phyloP scores from a whole-genome alignment of 2,797 vertebrate genomes.

The Columba guinea region DNA sequence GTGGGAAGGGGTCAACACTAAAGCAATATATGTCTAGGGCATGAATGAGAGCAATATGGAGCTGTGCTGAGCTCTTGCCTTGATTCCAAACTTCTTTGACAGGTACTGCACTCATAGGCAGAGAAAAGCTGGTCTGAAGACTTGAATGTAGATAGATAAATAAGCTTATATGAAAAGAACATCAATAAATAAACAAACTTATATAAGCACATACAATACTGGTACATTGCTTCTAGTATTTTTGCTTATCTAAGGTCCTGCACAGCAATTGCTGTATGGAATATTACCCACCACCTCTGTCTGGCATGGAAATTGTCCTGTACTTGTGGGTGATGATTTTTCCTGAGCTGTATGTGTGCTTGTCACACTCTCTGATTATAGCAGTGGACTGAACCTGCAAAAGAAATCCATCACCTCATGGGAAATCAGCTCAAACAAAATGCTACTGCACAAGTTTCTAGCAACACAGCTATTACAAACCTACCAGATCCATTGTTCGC shows the following conservation, averaged over 20 bases:
- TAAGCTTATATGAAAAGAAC: not conserved
- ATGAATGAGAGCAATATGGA: not conserved
- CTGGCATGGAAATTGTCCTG: not conserved
- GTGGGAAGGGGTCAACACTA: not conserved
- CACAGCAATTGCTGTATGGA: not conserved
- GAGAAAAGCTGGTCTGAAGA: not conserved
- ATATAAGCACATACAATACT: not conserved
- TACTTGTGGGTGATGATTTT: not conserved
- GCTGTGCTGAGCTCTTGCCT: accelerated
- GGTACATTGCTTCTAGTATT: not conserved
- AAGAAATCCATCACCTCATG: not conserved
- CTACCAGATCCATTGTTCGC: not conserved
- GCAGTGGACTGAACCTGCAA: not conserved
- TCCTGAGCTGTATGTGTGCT: not conserved
- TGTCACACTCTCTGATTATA: not conserved
- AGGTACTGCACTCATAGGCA: not conserved
- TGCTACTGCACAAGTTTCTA: not conserved
- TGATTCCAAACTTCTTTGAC: not conserved
- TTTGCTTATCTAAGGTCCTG: not conserved
- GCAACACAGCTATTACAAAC: not conserved
- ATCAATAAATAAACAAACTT: not conserved
- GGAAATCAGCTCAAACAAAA: not conserved
- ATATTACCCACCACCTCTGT: not conserved
- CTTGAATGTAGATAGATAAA: not conserved
- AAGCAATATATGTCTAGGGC: not conserved